Evolutionary conservation across 2,797 vertebrate genomes (phyloP).

Genomic region (Sarcoramphus papa): DNA sequence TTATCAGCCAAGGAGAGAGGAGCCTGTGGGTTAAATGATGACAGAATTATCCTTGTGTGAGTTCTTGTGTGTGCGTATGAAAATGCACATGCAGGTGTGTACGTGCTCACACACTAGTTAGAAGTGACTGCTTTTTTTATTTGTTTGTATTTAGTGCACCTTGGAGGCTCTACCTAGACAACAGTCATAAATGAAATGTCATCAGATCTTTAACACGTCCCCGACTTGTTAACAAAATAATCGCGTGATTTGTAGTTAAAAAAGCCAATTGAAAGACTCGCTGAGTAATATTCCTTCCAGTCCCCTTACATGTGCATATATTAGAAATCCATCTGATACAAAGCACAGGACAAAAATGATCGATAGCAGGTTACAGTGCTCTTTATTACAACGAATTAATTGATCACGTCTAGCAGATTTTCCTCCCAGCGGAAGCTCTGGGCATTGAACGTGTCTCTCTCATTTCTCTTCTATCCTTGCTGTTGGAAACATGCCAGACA

Average conservation of each 20-base stretch:
- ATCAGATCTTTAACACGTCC: neutral
- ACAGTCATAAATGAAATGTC: neutral
- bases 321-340: constrained; percentile 13
- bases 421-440: neutral
- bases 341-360: constrained; percentile 14
- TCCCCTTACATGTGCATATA: neutral
- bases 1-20: neutral
- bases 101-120: neutral
- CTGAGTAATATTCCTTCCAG: neutral
- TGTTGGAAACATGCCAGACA: neutral
- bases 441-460: neutral
- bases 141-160: neutral
- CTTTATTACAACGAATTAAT: constrained; percentile 49
- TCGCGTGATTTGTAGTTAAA: neutral
- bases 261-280: neutral
- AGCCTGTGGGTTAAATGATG: neutral
- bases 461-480: neutral
- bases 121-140: neutral
- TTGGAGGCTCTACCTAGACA: neutral
- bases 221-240: neutral
- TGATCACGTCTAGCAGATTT: constrained; percentile 37
- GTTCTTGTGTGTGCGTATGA: neutral
- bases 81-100: neutral
- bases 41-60: neutral
- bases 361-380: constrained; percentile 12